Evolutionary conservation across 2,113 vertebrate genomes (phyloP), one percentile per base, ranked within the genome.

Genomic region (Centropus unirufus): DNA sequence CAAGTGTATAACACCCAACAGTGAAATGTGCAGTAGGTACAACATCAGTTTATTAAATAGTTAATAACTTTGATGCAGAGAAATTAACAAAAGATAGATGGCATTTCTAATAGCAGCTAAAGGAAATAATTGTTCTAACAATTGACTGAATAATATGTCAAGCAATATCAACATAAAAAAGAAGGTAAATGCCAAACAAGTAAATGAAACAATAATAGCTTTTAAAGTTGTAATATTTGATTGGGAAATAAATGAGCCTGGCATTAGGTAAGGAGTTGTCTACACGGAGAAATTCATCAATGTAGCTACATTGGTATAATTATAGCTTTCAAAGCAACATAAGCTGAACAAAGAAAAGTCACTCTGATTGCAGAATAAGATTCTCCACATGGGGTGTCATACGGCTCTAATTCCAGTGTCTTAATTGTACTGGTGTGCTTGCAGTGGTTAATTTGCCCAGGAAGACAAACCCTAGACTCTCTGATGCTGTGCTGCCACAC

Each of bases 71-170:
- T 20, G 84, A 93, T 4, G 36, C 87, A 89, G 81, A 95, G 93
- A 85, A 95, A 96, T 95, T 93, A 89, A 79, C 68, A 84, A 73
- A 95, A 95, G 84, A 96, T 90, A 85, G 90, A 93, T 93, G 94
- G 44, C 83, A 66, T 95, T 97, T 88, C 59, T 90, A 90, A 95
- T 77, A 85, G 81, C 70, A 87, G 86, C 96, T 90, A 79, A 96
- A 92, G 87, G 90, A 91, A 95, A 72, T 93, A 95, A 94, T 93
- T 95, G 95, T 96, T 97, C 87, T 92, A 93, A 96, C 93, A 94
- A 97, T 46, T 94, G 95, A 96, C 49, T 93, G 90, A 95, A 86
- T 75, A 91, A n/a, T 70, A 58, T 62, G 90, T 96, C 97, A 93
- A 89, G 94, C 64, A 72, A 89, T 77, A 92, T 96, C 92, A 97